phyloP scores from a whole-genome alignment of 2,113 vertebrate genomes.

The Mionectes macconnelli region DNA sequence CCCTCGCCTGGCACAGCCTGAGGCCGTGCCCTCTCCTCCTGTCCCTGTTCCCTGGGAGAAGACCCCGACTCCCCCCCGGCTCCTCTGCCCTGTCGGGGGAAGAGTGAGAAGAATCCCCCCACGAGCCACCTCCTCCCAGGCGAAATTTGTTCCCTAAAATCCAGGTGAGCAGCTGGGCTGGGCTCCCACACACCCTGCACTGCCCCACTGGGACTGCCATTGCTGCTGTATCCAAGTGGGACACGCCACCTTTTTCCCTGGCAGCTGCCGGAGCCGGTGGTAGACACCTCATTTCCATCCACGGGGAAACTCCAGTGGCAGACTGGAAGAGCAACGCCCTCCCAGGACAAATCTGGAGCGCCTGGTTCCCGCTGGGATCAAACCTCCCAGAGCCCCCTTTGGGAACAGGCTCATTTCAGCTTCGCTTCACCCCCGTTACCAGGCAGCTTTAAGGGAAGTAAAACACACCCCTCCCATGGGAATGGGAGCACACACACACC shows the following conservation, averaged over 20 bases:
- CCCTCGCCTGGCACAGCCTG: background rate
- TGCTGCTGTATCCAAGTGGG: background rate
- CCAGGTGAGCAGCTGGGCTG: background rate
- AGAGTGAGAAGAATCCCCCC: background rate
- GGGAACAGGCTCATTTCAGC: background rate
- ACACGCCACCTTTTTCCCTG: background rate
- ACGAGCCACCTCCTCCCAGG: background rate
- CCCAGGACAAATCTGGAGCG: background rate
- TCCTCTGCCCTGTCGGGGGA: background rate
- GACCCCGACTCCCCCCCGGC: fast-evolving
- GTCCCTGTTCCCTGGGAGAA: background rate
- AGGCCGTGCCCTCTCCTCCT: background rate
- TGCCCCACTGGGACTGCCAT: fast-evolving
- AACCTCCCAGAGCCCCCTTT: background rate
- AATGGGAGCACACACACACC: fast-evolving
- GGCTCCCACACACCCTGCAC: fast-evolving
- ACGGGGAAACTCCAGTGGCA: background rate
- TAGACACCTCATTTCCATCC: background rate
- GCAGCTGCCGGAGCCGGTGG: background rate
- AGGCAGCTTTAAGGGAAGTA: background rate
- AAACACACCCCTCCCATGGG: background rate
- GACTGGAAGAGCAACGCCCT: background rate
- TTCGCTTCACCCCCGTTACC: background rate
- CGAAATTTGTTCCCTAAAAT: background rate
- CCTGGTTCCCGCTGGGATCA: background rate